These are phyloP conservation scores for Phylloscopus trochiloides DNA, from an alignment of 2,113 vertebrate species.

Conservation along the genomic window DNA sequence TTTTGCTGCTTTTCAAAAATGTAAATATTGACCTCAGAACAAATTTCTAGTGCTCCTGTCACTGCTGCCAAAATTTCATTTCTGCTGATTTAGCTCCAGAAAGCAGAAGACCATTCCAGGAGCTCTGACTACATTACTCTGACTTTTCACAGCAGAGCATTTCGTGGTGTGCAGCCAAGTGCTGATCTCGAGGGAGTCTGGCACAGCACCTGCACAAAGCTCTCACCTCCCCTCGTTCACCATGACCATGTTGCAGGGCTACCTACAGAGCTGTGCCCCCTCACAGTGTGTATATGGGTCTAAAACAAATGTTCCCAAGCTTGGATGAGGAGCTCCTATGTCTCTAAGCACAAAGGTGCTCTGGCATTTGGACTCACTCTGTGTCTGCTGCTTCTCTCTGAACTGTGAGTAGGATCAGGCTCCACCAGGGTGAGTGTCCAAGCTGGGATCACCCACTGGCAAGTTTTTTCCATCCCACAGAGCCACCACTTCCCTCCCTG, in stretches of 20 bases:
- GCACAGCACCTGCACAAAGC: not conserved
- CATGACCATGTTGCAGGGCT: not conserved
- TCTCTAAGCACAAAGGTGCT: not conserved
- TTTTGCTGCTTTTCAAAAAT: not conserved
- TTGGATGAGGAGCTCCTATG: not conserved
- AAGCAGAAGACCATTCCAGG: not conserved
- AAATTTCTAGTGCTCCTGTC: not conserved
- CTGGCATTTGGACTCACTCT: not conserved
- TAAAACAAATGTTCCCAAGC: not conserved
- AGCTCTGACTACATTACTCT: not conserved
- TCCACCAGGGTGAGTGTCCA: not conserved
- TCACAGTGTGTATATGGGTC: not conserved
- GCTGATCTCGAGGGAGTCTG: not conserved
- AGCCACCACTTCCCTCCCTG: not conserved
- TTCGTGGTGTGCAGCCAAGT: not conserved
- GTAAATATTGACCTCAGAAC: not conserved
- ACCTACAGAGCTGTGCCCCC: not conserved
- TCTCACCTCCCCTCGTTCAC: not conserved
- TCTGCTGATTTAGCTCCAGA: not conserved
- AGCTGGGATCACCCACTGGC: not conserved
- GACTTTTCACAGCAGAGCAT: not conserved
- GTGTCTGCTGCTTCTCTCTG: not conserved
- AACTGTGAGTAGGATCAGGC: not conserved
- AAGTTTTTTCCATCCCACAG: not conserved
- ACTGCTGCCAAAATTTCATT: not conserved